Evolutionary conservation across 2,888 invertebrate genomes (phyloP), one percentile per base, ranked within the genome.

Genomic region (Pandemis corylana): DNA sequence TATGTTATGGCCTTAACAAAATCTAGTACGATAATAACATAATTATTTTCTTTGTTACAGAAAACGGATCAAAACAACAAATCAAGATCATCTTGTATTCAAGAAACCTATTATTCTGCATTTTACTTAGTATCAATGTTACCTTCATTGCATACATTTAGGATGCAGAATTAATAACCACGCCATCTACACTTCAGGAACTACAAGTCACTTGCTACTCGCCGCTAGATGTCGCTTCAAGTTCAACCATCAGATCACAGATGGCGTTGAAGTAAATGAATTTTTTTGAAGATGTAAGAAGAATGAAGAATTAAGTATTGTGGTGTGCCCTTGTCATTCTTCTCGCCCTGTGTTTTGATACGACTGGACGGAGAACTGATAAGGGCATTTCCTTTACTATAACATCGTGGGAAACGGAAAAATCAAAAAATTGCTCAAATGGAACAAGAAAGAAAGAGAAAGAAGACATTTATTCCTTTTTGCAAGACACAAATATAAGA

Each of bases 321-420:
- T 76, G 85, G 83, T 95, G 95, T 92, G 93, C 97, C 98, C 98
- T 98, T 98, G 97, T 98, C 98, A 98, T 97, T 98, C 97, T 97
- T 96, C 96, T 96, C 97, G 97, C 98, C 97, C 97, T 97, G 98
- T 95, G 95, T 95, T 94, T 94, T 89, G 94, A 46, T 90, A 96
- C 97, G 91, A 98, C 98, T 98, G 98, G 98, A 98, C 98, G 98
- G 98, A 98, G 98, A 98, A 98, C 98, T 98, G 98, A 98, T 98
- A 98, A 98, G 98, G 98, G 98, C 98, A 96, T 96, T 96, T 96
- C 96, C 83, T 87, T 86, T 90, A 85, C 87, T 76, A 69, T 66
- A 44, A 69, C 89, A 42, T 59, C 90, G 78, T 70, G 72, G 76
- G 77, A 67, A 70, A 63, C 20, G 36, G 36, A 41, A 28, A 67